Evolutionary conservation across 2,113 vertebrate species (phyloP).

Genomic region (Camelus dromedarius): DNA sequence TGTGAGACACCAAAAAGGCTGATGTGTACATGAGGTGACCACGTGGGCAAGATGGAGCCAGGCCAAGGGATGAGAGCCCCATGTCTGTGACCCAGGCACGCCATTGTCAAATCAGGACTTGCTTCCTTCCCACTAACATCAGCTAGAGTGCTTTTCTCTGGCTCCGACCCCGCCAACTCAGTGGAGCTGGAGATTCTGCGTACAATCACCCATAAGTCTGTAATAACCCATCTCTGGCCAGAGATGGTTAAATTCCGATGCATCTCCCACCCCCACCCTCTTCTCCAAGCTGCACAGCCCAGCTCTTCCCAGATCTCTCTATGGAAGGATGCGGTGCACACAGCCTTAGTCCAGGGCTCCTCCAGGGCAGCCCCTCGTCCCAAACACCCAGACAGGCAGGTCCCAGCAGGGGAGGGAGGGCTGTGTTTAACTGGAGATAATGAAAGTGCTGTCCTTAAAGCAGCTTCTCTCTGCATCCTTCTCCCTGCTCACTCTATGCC

Average conservation of each 20-base stretch:
- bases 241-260: neutral
- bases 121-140: neutral
- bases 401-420: neutral
- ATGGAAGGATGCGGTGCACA: neutral
- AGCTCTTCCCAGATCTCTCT: neutral
- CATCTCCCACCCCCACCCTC: neutral
- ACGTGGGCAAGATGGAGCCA: too few relatives aligned
- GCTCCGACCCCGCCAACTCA: neutral
- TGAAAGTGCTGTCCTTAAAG: neutral
- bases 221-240: neutral
- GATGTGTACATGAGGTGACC: neutral
- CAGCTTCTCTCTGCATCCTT: rapidly evolving
- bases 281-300: neutral
- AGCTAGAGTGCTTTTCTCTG: neutral
- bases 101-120: neutral
- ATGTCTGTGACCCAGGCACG: neutral
- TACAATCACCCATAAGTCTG: neutral
- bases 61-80: neutral
- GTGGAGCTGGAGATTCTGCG: neutral
- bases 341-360: neutral
- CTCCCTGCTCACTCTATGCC: neutral
- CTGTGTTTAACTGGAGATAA: neutral
- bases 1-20: neutral
- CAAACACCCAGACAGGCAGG: neutral
- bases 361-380: neutral